Conservation (phyloP, 2,113 vertebrate species). For the Lathamus discolor region DNA sequence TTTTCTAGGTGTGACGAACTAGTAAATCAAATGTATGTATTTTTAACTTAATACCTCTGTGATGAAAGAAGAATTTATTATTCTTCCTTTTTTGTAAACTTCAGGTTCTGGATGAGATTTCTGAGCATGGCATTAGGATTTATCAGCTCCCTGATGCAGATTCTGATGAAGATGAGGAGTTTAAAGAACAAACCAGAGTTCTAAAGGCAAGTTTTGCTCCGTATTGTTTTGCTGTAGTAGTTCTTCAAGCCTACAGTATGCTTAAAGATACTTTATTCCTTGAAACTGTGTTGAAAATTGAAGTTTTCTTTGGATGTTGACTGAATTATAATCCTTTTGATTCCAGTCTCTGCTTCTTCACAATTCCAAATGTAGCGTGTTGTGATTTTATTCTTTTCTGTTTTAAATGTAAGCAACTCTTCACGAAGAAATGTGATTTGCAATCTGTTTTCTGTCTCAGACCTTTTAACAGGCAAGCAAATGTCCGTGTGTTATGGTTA, state of each 20-base stretch:
- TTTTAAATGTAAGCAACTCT: not conserved
- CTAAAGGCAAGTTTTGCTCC: slow-evolving; percentile 78
- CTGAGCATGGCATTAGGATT: slow-evolving; percentile 89
- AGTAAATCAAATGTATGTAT: not conserved
- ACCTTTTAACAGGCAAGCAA: not conserved
- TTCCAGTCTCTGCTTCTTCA: not conserved
- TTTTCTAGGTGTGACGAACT: not conserved
- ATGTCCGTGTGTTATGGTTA: not conserved
- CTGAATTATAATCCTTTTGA: not conserved
- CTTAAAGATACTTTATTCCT: not conserved
- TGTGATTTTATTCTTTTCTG: not conserved
- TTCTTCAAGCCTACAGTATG: not conserved
- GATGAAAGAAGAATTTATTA: not conserved
- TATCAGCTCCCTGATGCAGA: slow-evolving; percentile 93
- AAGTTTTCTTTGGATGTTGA: not conserved
- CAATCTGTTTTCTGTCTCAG: not conserved
- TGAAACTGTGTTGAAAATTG: not conserved
- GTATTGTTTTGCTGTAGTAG: not conserved
- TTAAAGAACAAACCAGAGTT: slow-evolving; percentile 92
- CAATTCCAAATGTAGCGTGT: not conserved
- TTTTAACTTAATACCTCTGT: not conserved
- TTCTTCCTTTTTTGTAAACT: not conserved
- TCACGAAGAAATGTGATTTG: not conserved
- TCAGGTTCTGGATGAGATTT: slow-evolving; percentile 91
- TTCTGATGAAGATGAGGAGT: slow-evolving; percentile 94